Evolutionary conservation across 2,888 invertebrate species (phyloP), one percentile per base, ranked within the genome.

Genomic region (Branchellion lobata): DNA sequence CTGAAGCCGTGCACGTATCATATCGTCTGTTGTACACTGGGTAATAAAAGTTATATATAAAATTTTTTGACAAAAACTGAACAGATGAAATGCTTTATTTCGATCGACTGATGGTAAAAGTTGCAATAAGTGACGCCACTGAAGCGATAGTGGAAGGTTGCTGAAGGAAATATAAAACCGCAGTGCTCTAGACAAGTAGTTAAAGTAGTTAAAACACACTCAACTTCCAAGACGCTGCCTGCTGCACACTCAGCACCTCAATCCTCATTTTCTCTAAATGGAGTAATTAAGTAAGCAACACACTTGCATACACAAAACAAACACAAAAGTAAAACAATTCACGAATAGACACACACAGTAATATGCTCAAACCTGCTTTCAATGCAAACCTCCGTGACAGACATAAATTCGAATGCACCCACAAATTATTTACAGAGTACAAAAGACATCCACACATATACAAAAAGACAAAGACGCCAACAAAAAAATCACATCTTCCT

Each of bases 61-160:
- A 57, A 57, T n/a, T 24, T 57, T 57, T 18, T 18, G n/a, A 57
- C 8, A 57, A 57, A 57, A n/a, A 57, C 24, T 57, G 61, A 57
- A 57, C 24, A 5, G 61, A 24, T 57, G 21, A 57, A 57, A 57
- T 57, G 61, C 61, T 57, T 57, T 57, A 57, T 24, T 24, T 57
- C 21, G 61, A 40, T 57, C 61, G n/a, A 57, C 24, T 57, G 61
- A 57, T 57, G 40, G 40, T 14, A 40, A 57, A 57, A 57, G 61
- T 57, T 57, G 61, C 61, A 57, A 57, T 57, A 57, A 57, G 8
- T 18, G 24, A 57, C 61, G 21, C 24, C 61, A 57, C 61, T 57
- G 61, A 57, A 57, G 61, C 61, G 61, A 57, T 57, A 57, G 61
- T 57, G 61, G 24, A 57, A 57, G n/a, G 61, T 24, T 57, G 61